Evolutionary conservation across 2,797 vertebrate genomes (phyloP).

Genomic region (Mastacembelus armatus): DNA sequence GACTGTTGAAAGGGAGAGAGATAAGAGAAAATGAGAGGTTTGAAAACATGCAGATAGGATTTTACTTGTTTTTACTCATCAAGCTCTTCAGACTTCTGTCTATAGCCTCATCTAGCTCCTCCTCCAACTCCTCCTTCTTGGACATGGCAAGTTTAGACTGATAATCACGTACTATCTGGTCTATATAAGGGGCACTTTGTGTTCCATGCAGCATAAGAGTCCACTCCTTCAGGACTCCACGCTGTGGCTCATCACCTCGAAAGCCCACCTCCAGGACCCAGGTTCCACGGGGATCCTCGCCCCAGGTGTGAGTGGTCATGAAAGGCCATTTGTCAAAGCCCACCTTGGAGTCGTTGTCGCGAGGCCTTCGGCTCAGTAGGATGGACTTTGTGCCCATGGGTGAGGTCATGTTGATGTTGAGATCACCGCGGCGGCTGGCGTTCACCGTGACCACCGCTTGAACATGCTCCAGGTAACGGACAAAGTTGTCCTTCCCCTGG

Average conservation of each 20-base stretch:
- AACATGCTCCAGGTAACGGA: constrained; percentile 97
- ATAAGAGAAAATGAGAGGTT: constrained; percentile 43
- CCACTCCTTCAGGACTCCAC: constrained; percentile 95
- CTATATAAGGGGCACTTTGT: constrained; percentile 98
- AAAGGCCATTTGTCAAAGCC: constrained; percentile 99
- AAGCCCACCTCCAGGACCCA: constrained; percentile 97
- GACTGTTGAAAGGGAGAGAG: constrained; percentile 47
- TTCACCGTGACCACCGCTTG: constrained; percentile 97
- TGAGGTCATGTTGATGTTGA: constrained; percentile 98
- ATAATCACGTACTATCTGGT: constrained; percentile 98
- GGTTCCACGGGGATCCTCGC: constrained; percentile 96
- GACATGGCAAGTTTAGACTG: constrained; percentile 99
- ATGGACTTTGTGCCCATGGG: constrained; percentile 99
- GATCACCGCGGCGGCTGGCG: constrained; percentile 92
- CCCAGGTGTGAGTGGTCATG: constrained; percentile 99
- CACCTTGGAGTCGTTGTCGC: constrained; percentile 96
- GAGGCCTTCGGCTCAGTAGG: constrained; percentile 93
- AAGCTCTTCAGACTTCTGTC: constrained; percentile 96
- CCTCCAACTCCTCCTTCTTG: constrained; percentile 99
- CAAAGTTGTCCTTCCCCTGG: constrained; percentile 96
- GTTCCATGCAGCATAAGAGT: constrained; percentile 99
- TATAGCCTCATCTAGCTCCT: constrained; percentile 97
- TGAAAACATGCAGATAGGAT: constrained; percentile 79
- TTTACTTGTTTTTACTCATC: constrained; percentile 95
- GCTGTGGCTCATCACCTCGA: constrained; percentile 87